Conservation (phyloP, 64 coral and sea anemone genomes). For the Montipora efflorescens region DNA sequence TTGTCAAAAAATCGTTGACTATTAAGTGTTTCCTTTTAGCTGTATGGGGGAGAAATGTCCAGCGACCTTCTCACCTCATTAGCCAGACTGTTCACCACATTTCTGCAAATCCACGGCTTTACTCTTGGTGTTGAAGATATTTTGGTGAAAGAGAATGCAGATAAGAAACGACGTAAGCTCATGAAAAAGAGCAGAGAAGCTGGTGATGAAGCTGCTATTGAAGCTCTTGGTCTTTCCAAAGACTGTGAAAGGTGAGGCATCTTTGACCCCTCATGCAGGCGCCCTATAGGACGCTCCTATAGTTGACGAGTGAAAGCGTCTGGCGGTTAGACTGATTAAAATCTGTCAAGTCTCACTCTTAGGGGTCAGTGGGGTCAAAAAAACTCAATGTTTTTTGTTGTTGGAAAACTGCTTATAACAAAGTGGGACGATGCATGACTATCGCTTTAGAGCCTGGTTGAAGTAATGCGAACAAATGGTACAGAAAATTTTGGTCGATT, state of each 20-base stretch:
- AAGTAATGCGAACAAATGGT: no score
- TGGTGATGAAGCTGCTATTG: constrained; percentile 72
- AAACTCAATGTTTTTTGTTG: no score
- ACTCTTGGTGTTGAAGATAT: constrained; percentile 97
- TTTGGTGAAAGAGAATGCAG: constrained; percentile 77
- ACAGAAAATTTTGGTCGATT: no score
- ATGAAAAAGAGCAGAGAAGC: constrained; percentile 79
- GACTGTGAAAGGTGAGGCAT: constrained; percentile 66
- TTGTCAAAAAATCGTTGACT: not conserved
- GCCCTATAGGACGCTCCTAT: no score
- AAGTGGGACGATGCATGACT: no score
- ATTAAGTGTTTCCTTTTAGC: constrained; percentile 36
- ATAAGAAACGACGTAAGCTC: constrained; percentile 81
- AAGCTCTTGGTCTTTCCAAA: constrained; percentile 74
- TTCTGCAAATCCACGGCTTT: constrained; percentile 96
- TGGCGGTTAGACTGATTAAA: no score
- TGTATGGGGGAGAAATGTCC: constrained; percentile 91
- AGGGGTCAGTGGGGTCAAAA: no score
- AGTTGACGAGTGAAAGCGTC: no score
- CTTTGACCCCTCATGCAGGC: no score
- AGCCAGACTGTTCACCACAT: constrained; percentile 90
- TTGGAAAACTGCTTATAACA: no score
- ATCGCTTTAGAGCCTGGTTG: no score
- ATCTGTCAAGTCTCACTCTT: no score
- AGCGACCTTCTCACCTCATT: constrained; percentile 85